These are phyloP conservation scores for Tetraodon nigroviridis DNA, from an alignment of 2,113 vertebrate genomes.

Conservation along the genomic window DNA sequence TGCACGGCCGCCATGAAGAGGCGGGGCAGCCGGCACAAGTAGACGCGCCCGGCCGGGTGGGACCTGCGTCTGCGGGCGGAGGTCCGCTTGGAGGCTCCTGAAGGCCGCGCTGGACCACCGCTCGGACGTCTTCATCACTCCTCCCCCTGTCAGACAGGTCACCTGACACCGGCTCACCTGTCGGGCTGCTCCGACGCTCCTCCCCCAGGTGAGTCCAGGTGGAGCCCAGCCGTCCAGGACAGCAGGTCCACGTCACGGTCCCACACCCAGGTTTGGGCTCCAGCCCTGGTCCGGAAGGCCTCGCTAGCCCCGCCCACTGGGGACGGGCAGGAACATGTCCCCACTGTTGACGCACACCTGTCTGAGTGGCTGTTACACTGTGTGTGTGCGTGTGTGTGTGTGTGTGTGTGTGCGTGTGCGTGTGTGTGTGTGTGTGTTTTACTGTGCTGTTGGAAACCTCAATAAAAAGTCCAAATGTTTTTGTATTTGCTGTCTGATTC, in stretches of 20 bases:
- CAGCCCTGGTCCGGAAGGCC: no score
- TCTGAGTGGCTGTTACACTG: neutral
- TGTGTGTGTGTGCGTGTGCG: neutral
- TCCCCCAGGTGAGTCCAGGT: no score
- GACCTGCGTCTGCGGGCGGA: slow-evolving; percentile 27
- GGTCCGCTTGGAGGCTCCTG: slow-evolving; percentile 9
- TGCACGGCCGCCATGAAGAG: slow-evolving; percentile 98
- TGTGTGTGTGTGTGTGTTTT: no score
- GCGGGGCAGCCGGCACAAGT: slow-evolving; percentile 90
- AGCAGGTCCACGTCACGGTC: no score
- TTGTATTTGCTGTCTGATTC: neutral
- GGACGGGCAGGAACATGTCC: no score
- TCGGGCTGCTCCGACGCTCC: no score
- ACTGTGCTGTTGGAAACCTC: neutral
- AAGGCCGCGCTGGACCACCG: neutral
- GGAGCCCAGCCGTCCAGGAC: no score
- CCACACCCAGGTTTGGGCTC: no score
- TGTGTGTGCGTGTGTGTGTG: neutral
- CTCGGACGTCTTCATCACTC: neutral
- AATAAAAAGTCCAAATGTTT: neutral
- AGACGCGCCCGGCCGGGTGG: slow-evolving; percentile 7
- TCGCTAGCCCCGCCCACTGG: no score
- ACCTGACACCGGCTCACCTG: no score
- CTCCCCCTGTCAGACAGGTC: neutral
- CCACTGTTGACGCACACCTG: neutral